Conservation (phyloP, 2,113 vertebrate genomes). For the Atlantisia rogersi region DNA sequence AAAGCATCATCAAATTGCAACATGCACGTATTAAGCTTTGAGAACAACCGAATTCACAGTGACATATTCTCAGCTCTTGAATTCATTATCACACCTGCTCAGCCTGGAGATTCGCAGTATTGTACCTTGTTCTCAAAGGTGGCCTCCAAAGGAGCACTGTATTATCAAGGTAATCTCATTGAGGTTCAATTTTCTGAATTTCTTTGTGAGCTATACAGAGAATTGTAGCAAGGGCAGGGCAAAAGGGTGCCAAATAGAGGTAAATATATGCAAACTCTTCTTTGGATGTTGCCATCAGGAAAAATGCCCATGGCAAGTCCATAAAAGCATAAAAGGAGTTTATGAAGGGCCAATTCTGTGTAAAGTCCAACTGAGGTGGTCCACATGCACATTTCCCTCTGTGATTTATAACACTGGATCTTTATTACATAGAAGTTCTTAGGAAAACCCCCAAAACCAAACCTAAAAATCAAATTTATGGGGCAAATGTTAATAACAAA, state of each 20-base stretch:
- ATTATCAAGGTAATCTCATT: constrained; percentile 54
- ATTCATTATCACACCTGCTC: constrained; percentile 66
- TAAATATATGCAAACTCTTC: not conserved
- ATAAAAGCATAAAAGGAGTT: not conserved
- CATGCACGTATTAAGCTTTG: constrained; percentile 53
- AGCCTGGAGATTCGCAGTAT: constrained; percentile 19
- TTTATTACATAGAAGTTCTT: not conserved
- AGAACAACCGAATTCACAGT: constrained; percentile 54
- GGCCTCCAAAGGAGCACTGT: not conserved
- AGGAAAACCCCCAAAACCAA: not conserved
- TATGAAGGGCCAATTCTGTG: not conserved
- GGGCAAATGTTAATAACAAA: not conserved
- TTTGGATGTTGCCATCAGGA: not conserved
- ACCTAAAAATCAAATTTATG: not conserved
- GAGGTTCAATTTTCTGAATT: constrained; percentile 39
- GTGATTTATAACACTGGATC: not conserved
- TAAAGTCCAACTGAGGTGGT: not conserved
- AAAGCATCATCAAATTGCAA: constrained; percentile 72
- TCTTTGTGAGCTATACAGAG: not conserved
- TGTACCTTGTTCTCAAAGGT: constrained; percentile 26
- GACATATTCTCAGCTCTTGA: constrained; percentile 46
- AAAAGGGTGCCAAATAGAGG: not conserved
- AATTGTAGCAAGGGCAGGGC: not conserved
- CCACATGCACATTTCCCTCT: not conserved
- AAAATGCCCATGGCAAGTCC: not conserved